These are phyloP conservation scores for Lacerta bilineata DNA, from an alignment of 2,797 vertebrate genomes.

Conservation along the genomic window DNA sequence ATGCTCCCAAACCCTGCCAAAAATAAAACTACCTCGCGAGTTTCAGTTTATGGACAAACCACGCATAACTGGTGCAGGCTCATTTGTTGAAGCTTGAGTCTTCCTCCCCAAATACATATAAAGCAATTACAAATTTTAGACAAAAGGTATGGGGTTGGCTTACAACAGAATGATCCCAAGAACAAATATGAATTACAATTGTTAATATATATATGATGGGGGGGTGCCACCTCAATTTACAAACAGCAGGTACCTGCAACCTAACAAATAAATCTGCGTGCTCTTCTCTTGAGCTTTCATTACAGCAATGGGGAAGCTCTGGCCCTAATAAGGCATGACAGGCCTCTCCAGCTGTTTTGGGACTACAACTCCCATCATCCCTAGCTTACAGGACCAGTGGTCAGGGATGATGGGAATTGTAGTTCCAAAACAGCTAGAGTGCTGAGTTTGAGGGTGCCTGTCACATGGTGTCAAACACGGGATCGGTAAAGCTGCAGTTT, in stretches of 20 bases:
- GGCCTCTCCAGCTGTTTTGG: too few species aligned
- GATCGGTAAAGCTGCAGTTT: too few species aligned
- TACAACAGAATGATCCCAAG: background rate
- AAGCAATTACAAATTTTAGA: background rate
- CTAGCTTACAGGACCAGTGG: too few species aligned
- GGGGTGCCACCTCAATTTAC: background rate
- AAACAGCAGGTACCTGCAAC: background rate
- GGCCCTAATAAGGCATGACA: too few species aligned
- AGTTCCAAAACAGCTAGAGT: too few species aligned
- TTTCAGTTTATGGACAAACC: conserved; percentile 8
- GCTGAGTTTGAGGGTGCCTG: too few species aligned
- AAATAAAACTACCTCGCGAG: conserved; percentile 9
- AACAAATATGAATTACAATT: background rate
- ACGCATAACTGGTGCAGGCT: background rate
- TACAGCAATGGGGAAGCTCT: too few species aligned
- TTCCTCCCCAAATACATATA: background rate
- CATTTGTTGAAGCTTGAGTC: background rate
- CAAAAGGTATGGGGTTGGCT: background rate
- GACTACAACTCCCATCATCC: too few species aligned
- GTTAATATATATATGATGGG: background rate
- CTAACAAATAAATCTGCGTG: background rate
- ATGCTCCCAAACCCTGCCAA: background rate
- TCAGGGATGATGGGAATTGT: too few species aligned
- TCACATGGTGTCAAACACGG: too few species aligned
- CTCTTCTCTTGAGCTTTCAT: background rate